Base-by-base conservation (phyloP, 2,888 invertebrate genomes). In the Spilarctia lutea region DNA sequence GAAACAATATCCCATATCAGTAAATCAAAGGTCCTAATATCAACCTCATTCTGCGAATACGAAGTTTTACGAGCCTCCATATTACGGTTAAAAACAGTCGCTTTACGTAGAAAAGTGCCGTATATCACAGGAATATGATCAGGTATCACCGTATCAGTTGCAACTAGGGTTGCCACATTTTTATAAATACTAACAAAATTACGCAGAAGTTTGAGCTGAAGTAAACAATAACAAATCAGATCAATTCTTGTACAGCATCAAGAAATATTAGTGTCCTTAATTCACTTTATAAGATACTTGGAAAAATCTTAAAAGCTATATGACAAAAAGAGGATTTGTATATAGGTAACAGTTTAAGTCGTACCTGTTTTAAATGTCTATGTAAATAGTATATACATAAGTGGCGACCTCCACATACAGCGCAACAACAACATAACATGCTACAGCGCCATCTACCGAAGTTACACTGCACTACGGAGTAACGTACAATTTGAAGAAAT, bases 101-200 rank as follows among this genome's bases (percentile, higher is more conserved):
- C 3, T 67, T 75, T 74, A n/a, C 30, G 30, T 35, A 6, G 56
- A 72, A 79, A 80, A 80, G 68, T 76, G 75, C 67, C 72, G 68
- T 78, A 81, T 73, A 76, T 76, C 73, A 81, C 65, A 42, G 42
- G 56, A 66, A 42, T 75, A 77, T 70, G 20, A 67, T 30, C 63
- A 65, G 75, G 79, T 79, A 80, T 65, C 56, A 71, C 60, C 13
- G 79, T 79, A 80, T 67, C 56, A 71, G 66, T n/a, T 56, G 42
- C 56, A 66, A 30, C 33, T n/a, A 71, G 65, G 71, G 71, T 45
- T 71, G 65, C 7, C 66, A 52, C n/a, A 20, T 45, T 45, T 39
- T 11, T 45, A 27, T 30, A 63, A 16, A 33, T 4, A 30, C 4
- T 13, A 2, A 27, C n/a, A 4, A 60, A 24, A n/a, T 52, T 7